phyloP scores from a whole-genome alignment of 2,113 vertebrate species.

The Stegastes partitus region DNA sequence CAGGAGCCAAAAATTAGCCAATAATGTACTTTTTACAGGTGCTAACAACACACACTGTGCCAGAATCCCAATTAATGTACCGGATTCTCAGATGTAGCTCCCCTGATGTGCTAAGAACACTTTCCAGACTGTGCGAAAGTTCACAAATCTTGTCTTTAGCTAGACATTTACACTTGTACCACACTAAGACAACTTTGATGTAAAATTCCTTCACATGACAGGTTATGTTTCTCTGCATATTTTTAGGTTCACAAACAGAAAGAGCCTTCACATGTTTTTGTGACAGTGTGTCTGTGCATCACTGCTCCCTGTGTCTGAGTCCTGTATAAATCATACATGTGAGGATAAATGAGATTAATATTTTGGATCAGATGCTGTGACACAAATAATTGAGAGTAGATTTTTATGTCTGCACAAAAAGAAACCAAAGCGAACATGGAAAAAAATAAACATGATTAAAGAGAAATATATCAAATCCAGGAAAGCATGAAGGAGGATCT shows the following conservation, averaged over 20 bases:
- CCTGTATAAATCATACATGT: neutral
- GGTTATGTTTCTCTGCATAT: neutral
- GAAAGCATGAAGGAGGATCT: too few species aligned
- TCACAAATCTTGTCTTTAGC: neutral
- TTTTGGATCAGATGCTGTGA: conserved; percentile 24
- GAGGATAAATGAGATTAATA: conserved; percentile 12
- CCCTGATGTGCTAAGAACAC: neutral
- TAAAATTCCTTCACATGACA: neutral
- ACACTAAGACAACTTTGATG: neutral
- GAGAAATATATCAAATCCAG: neutral
- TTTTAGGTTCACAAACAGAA: neutral
- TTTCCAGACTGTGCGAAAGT: neutral
- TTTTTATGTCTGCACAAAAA: conserved; percentile 16
- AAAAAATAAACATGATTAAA: conserved; percentile 13
- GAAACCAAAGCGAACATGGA: conserved; percentile 18
- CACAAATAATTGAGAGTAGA: conserved; percentile 20
- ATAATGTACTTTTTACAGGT: neutral
- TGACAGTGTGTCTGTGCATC: conserved; percentile 1
- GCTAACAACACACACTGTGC: neutral
- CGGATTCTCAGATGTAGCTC: neutral
- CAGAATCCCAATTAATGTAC: neutral
- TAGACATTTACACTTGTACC: too few species aligned
- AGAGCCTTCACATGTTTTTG: neutral
- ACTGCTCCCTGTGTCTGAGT: neutral
- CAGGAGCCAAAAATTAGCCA: neutral